Evolutionary conservation across 2,113 vertebrate species (phyloP).

Genomic region (Strigops habroptila): DNA sequence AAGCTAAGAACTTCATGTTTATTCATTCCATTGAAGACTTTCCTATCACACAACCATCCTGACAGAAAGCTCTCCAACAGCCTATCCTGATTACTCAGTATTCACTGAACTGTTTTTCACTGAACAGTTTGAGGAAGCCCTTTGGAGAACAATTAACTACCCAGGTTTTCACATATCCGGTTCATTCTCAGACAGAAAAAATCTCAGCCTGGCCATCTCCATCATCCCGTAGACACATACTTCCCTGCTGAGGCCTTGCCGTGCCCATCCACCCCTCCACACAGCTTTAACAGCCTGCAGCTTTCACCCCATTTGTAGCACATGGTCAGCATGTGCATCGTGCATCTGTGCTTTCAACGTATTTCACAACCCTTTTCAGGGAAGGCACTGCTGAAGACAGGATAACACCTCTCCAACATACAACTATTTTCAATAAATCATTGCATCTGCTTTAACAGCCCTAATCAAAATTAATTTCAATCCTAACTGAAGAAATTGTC

Average conservation of each 20-base stretch:
- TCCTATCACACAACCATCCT: too few species aligned
- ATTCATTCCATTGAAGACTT: not conserved
- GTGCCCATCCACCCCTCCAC: not conserved
- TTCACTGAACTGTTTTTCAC: not conserved
- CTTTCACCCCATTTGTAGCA: not conserved
- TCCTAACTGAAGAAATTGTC: not conserved
- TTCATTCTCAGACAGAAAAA: not conserved
- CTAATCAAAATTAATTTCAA: not conserved
- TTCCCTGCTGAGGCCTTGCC: not conserved
- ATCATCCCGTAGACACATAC: too few species aligned
- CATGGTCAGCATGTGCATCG: not conserved
- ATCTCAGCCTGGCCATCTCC: not conserved
- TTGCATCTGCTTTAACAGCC: not conserved
- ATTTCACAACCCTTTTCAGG: not conserved
- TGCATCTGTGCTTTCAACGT: not conserved
- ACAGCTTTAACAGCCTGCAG: not conserved
- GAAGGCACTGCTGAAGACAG: fast-evolving
- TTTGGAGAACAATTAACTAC: not conserved
- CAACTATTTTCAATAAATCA: not conserved
- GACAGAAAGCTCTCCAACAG: not conserved
- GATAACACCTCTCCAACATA: not conserved
- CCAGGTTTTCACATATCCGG: not conserved
- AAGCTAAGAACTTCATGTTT: not conserved
- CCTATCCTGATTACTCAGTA: not conserved
- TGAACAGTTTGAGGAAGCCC: not conserved